Base-by-base conservation (phyloP, 1,140 invertebrate species). In the Magallana gigas region DNA sequence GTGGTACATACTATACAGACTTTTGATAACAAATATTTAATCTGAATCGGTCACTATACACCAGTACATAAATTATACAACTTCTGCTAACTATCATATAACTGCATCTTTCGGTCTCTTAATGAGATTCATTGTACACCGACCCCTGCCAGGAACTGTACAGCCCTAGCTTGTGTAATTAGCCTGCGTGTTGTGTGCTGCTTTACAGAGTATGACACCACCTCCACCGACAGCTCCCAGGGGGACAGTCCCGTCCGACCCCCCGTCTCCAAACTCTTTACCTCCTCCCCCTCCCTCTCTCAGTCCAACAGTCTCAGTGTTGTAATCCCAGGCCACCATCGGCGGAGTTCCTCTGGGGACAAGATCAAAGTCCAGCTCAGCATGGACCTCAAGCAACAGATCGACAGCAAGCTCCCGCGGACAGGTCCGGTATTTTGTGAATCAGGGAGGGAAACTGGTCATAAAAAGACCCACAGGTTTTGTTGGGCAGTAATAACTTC, bases 361-460 rank as follows among this genome's bases (percentile, higher is more conserved):
- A 94, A 94, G 88, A 87, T 92, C 36, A 92, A 92, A 85, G 80
- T 93, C 58, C 92, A 93, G 90, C 90, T 94, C 80, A 94, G 92
- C 87, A 88, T 91, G 3, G 93, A 94, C 29, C 91, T 94, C 85
- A 92, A 92, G 87, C 92, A 90, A 76, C 93, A 93, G 87, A 92
- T 94, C 18, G 84, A 88, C 68, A 84, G 88, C 86, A 90, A 89
- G 80, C 87, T 87, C 48, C 83, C 81, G 64, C 87, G 82, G 57
- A 91, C 89, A 93, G 93, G 93, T 93, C 89, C 89, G 91, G 84
- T 87, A 60, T 83, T n/a, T 18, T 83, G 36, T 48, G 36, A 48
- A 48, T 48, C 36, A 48, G 36, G 36, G 36, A 48, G 36, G 36
- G 36, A 48, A 48, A 48, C 2, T 48, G 36, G 36, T 48, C 5